Base-by-base conservation (phyloP, 2,797 vertebrate genomes). In the Clarias fuscus region DNA sequence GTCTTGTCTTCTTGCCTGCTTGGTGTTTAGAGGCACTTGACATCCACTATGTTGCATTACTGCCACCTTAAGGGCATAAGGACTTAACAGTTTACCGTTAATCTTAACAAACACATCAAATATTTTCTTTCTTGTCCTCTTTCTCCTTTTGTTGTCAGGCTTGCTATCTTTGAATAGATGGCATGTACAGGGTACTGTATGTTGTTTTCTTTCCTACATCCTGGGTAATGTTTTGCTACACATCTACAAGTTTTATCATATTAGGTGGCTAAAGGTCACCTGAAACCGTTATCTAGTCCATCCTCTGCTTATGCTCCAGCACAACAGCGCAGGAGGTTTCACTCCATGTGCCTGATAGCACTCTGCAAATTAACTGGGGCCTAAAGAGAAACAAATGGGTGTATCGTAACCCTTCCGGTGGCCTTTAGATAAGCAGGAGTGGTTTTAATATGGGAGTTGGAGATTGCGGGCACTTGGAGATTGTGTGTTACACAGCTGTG, bases 261-360 rank as follows among this genome's bases (percentile, higher is more conserved):
- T 68, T 37, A 85, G 83, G 90, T 85, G 92, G 59, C 86, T 61
- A 59, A 84, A 92, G 75, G 82, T 58, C 65, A 87, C 80, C 86
- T 40, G 37, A 72, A 79, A 22, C 40, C 43, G 68, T 84, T 95
- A 95, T 95, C 93, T 53, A 43, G 5, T 73, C 7, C n/a, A 83
- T 87, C 86, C 86, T 84, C 84, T 11, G 65, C 53, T 85, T 77
- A 27, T 77, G 78, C 88, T 80, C 15, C 56, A 87, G 61, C 78
- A 75, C 53, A 64, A 59, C 84, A 61, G 79, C 86, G 70, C 30
- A 68, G 86, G 82, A 89, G 84, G 56, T 67, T 86, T 80, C n/a
- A 64, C 61, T 24, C 20, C 70, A 24, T 53, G 56, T 70, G 70
- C 72, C 90, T 89, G 93, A 93, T 94, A 95, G 90, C 73, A 79